Base-by-base conservation (phyloP, 2,113 vertebrate species). In the Xiphorhynchus elegans region DNA sequence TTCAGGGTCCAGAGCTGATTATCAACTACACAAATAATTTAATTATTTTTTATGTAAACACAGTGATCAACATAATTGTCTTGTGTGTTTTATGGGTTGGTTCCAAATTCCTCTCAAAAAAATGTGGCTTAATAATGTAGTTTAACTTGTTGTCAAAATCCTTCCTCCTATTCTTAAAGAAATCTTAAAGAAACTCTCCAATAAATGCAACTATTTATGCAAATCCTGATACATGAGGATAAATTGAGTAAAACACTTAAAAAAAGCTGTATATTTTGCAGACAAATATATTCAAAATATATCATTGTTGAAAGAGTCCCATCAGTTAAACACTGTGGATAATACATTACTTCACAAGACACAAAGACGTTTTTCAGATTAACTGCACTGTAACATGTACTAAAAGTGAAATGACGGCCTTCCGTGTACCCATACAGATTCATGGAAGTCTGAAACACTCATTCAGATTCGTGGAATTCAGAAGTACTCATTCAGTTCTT, bases 1-100 rank as follows among this genome's bases (percentile, higher is more conserved):
- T 94, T 79, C 63, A 82, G 19, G 26, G n/a, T 89, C 49, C 13
- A 85, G 23, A 82, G n/a, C 17, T 87, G 94, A 93, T 82, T 79
- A 68, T 23, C 49, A 92, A 7, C n/a, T 76, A 66, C 58, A 85
- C 50, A 8, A 20, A 53, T 29, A 0, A 73, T 52, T 82, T 52
- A 29, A 72, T 86, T 64, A 68, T 37, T 81, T 75, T 77, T 39
- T 73, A 66, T 56, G 62, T 62, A 81, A 84, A 91, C 25, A 20
- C 9, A 69, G 53, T 50, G 59, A 88, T 79, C 49, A 83, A 80
- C n/a, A 35, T 76, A 73, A n/a, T 16, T 64, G 72, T 89, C 37
- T 67, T 77, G 37, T 0, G 0, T n/a, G 16, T 40, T 82, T 84
- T 56, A 68, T 14, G 8, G 33, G 49, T 29, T 89, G 23, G 18